phyloP scores from a whole-genome alignment of 2,113 vertebrate genomes.

The Chunga burmeisteri region DNA sequence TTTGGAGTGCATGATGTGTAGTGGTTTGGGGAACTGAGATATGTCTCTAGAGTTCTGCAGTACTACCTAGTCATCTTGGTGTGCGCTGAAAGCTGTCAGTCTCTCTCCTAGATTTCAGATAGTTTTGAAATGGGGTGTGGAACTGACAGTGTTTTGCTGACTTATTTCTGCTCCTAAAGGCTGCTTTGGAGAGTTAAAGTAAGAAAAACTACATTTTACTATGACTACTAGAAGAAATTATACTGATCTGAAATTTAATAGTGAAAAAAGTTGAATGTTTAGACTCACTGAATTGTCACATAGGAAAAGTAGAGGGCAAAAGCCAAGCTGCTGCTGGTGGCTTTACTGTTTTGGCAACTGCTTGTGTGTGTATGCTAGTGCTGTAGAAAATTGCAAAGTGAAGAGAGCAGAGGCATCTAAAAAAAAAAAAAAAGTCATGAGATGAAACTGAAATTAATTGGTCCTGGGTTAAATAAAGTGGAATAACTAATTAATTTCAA shows the following conservation, averaged over 20 bases:
- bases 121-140: background rate
- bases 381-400: background rate
- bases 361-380: background rate
- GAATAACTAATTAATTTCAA: background rate
- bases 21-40: background rate
- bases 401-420: background rate
- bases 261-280: background rate
- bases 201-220: background rate
- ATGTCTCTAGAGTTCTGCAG: background rate
- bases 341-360: background rate
- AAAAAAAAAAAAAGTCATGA: background rate
- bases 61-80: background rate
- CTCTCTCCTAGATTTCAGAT: background rate
- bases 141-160: background rate
- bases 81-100: background rate
- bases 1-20: background rate
- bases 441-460: background rate
- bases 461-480: background rate
- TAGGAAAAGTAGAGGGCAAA: background rate
- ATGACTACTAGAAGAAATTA: background rate
- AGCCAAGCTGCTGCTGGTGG: background rate
- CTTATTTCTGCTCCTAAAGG: background rate
- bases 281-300: background rate
- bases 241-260: background rate
- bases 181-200: background rate